Evolutionary conservation across 2,113 vertebrate species (phyloP), one percentile per base, ranked within the genome.

Genomic region (Brachypteracias leptosomus): DNA sequence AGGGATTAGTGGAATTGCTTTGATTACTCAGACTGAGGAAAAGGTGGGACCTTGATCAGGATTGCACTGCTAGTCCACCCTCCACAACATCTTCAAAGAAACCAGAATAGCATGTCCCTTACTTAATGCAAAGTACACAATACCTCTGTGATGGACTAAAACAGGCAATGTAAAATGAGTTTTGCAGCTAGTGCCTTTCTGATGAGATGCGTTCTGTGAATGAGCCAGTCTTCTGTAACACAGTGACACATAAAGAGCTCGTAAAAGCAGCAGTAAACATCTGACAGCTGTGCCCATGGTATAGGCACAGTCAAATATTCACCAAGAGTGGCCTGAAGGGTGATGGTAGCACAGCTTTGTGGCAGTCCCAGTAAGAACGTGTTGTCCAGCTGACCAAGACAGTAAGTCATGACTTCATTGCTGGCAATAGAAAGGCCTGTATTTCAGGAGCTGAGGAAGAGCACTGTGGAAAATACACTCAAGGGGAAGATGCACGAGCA

Each of bases 1-100:
- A 72, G 79, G 88, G 85, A 93, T 97, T 96, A 93, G 67, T 55
- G 75, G 82, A 83, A 95, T 88, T 86, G 88, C 68, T 95, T 94
- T 96, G 85, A 95, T 96, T 95, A 88, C 72, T 88, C 40, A 66
- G 54, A 85, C 58, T 65, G 36, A 90, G 72, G 71, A 88, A 95
- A 93, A 95, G 78, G 90, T 86, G 59, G 65, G 44, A 59, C 76
- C 59, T 63, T 21, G 85, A 90, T 92, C 72, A 52, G 65, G 38
- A 85, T 83, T 80, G 82, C 13, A 36, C 79, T 80, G 46, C 47
- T 71, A 77, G 91, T 65, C 72, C 67, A 93, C 35, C 55, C 68
- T 93, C 77, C 47, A 40, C 25, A 76, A 47, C 55, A 88, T 46
- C 82, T 86, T 94, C 82, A 94, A 91, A 95, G 88, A 93, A 93